Evolutionary conservation across 2,888 invertebrate species (phyloP).

Genomic region (Euzophera pinguis): DNA sequence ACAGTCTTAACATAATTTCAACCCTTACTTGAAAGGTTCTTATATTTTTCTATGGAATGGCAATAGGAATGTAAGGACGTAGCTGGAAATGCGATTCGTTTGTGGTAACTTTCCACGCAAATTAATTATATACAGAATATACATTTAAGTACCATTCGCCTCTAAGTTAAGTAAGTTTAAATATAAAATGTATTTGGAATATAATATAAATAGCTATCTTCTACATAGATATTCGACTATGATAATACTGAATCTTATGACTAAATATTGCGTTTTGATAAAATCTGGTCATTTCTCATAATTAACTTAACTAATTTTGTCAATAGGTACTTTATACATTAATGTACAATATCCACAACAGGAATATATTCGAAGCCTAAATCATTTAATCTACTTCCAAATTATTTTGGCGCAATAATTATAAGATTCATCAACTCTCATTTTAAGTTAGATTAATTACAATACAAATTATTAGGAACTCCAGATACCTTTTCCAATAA

Average conservation of each 20-base stretch:
- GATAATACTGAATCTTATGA: slow-evolving; percentile 73
- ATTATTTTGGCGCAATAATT: slow-evolving; percentile 16
- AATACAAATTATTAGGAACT: slow-evolving; percentile 68
- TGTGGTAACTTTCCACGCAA: slow-evolving; percentile 38
- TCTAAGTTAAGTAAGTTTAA: slow-evolving; percentile 36
- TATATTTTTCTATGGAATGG: slow-evolving; percentile 21
- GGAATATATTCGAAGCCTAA: slow-evolving; percentile 46
- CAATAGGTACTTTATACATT: slow-evolving; percentile 62
- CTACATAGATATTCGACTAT: slow-evolving; percentile 65
- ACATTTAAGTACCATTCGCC: slow-evolving; percentile 34
- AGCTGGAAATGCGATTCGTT: neutral
- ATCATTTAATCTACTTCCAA: slow-evolving; percentile 17
- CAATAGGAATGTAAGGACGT: slow-evolving; percentile 7
- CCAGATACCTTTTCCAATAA: slow-evolving; percentile 54
- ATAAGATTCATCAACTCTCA: slow-evolving; percentile 20
- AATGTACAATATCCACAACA: slow-evolving; percentile 54
- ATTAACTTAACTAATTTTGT: slow-evolving; percentile 50
- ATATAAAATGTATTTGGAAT: slow-evolving; percentile 64
- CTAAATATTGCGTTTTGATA: slow-evolving; percentile 79
- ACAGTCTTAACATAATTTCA: slow-evolving; percentile 37
- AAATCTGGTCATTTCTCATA: slow-evolving; percentile 76
- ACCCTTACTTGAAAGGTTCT: slow-evolving; percentile 13
- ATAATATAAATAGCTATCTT: slow-evolving; percentile 70
- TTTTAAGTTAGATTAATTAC: slow-evolving; percentile 33
- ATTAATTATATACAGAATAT: slow-evolving; percentile 57